These are phyloP conservation scores for Pectinophora gossypiella DNA, from an alignment of 1,140 invertebrate species.

Conservation along the genomic window DNA sequence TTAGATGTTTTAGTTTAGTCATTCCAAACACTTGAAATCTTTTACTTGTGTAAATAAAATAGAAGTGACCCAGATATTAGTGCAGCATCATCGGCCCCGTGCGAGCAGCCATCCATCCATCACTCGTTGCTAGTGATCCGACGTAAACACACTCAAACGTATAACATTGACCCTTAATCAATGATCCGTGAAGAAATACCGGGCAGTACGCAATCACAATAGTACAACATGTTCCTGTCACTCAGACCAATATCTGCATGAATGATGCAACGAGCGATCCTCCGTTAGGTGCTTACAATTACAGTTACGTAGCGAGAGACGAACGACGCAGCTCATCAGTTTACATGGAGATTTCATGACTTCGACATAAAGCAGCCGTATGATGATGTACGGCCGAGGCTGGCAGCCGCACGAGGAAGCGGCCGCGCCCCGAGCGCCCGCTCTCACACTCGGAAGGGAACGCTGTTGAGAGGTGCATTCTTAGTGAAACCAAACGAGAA, in stretches of 20 bases:
- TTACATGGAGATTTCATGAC: not conserved
- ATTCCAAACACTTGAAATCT: too few relatives aligned
- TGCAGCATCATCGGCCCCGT: too few relatives aligned
- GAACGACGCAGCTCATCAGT: slow-evolving; percentile 1
- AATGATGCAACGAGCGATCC: slow-evolving; percentile 12
- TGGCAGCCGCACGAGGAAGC: too few relatives aligned
- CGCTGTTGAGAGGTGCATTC: too few relatives aligned
- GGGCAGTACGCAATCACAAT: slow-evolving; percentile 15
- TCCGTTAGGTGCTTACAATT: slow-evolving; percentile 1
- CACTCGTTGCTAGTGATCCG: not conserved
- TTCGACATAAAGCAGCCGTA: not conserved
- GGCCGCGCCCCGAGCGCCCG: too few relatives aligned
- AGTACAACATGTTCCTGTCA: slow-evolving; percentile 50
- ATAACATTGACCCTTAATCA: slow-evolving; percentile 28
- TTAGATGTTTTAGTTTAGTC: too few relatives aligned
- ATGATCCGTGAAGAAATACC: slow-evolving; percentile 24
- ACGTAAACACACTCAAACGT: slow-evolving; percentile 35
- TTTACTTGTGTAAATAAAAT: too few relatives aligned
- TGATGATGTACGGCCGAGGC: slow-evolving; percentile 29
- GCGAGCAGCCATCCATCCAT: too few relatives aligned
- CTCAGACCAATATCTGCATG: slow-evolving; percentile 21
- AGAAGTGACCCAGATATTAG: too few relatives aligned
- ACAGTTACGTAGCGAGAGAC: slow-evolving; percentile 10
- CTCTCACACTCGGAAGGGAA: too few relatives aligned
- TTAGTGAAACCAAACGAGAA: not conserved